Conservation (phyloP, 2,888 invertebrate genomes). For the Unio pictorum region DNA sequence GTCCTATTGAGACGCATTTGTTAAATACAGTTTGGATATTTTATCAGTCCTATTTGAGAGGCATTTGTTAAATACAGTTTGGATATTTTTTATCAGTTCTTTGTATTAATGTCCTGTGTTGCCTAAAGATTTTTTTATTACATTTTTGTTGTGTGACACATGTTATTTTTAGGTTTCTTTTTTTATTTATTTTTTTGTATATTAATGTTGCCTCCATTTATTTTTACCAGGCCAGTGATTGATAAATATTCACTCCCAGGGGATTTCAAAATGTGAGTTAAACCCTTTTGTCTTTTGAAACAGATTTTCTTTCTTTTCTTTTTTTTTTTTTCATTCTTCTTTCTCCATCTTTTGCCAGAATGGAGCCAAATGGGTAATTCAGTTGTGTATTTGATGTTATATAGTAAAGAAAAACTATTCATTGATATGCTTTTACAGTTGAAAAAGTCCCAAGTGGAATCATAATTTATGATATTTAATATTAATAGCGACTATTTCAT, state of each 20-base stretch:
- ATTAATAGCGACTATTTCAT: no score
- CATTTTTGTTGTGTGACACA: neutral
- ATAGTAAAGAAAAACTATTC: no score
- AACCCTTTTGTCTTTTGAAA: slow-evolving; percentile 1
- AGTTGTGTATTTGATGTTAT: neutral
- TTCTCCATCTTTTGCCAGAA: neutral
- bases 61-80: neutral
- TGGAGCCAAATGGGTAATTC: neutral
- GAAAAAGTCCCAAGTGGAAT: no score
- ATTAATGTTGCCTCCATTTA: slow-evolving; percentile 1
- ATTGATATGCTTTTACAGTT: no score
- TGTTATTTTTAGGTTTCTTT: neutral
- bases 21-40: no score
- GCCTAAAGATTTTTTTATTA: neutral
- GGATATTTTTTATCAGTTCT: neutral
- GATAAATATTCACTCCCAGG: slow-evolving; percentile 37
- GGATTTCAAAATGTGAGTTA: slow-evolving; percentile 63
- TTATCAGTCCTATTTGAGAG: no score
- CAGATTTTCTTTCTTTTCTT: neutral
- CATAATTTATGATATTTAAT: no score
- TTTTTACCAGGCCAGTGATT: slow-evolving; percentile 43
- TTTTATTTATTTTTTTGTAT: neutral
- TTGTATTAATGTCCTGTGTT: neutral
- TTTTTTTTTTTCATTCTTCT: neutral
- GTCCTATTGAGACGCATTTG: no score